Evolutionary conservation across 2,888 invertebrate genomes (phyloP), one percentile per base, ranked within the genome.

Genomic region (Eudasyphora cyanicolor): DNA sequence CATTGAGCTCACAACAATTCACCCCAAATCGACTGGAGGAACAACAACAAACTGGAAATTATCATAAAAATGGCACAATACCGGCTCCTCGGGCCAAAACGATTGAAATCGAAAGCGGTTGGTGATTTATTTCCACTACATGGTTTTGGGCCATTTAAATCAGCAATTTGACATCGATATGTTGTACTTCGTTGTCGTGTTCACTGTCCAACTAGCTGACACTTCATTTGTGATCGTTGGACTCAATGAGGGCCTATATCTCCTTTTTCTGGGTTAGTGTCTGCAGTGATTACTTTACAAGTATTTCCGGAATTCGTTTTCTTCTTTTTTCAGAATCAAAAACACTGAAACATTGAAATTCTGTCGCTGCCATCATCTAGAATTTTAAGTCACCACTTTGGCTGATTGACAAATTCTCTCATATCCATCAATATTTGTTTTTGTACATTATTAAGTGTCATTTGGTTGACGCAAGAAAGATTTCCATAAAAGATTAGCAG

Each of bases 51-150:
- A 64, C 2, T 38, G n/a, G 21, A 38, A 19, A 64, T 38, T 64
- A 64, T 38, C 64, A 35, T 64, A 64, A 64, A 62, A 64, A 64
- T 64, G 38, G 64, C 38, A 38, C 35, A 64, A 19, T 38, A 35
- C 35, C 2, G 17, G 19, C 64, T 64, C 10, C 17, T 19, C 29
- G 17, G n/a, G 49, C 49, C 17, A 27, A 8, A 45, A 45, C n/a
- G 45, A n/a, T n/a, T n/a, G n/a, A n/a, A n/a, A n/a, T n/a, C n/a
- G 4, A 57, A 27, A 57, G 5, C 14, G 12, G 24, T 24, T 19
- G 57, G 6, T 57, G 57, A 57, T 24, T 24, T 57, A 57, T 57
- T n/a, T 57, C 27, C 57, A 49, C 19, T 17, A 45, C 27, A 57
- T 35, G 35, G 62, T 62, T 62, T 64, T 21, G 14, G 27, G 4